Evolutionary conservation across 2,888 invertebrate species (phyloP), one percentile per base, ranked within the genome.

Genomic region (Pherbina coryleti): DNA sequence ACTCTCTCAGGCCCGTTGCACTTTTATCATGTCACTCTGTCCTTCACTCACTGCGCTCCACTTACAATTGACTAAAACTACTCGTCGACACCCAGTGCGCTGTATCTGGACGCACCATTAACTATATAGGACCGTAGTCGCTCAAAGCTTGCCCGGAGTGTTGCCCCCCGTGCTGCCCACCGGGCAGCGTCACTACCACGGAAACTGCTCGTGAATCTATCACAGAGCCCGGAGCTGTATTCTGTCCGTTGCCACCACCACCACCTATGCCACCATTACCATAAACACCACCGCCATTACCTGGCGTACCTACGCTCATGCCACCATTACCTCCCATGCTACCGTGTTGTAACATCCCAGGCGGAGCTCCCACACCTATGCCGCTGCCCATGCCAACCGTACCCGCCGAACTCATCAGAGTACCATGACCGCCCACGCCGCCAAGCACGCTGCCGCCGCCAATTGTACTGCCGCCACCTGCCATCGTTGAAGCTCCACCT

Each of bases 81-180:
- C 89, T 90, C 80, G 90, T 90, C 79, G 90, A 90, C 84, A 90
- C 89, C 90, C 90, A 90, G 84, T 89, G 90, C 82, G 89, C 88
- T 83, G 90, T 89, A 86, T 90, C 90, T 86, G 90, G 90, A 84
- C 90, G 89, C 87, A 90, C 90, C 88, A 88, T 90, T 87, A 90
- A 90, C 90, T 90, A 90, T 90, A 90, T 90, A 87, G 90, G 90
- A 88, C 90, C 90, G 82, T 90, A 90, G 82, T 90, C 90, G 83
- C 90, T 90, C 81, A 90, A 84, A 75, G 90, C 90, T 82, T 90
- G 90, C 75, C 90, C 90, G 79, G 89, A 89, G 84, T 89, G 90
- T 84, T 90, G 90, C 72, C 89, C 88, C 53, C 89, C 89, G 8
- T 57, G 72, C 79, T 87, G 88, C 77, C 87, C 87, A 70, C 88